Evolutionary conservation across 2,888 invertebrate species (phyloP), one percentile per base, ranked within the genome.

Genomic region (Argynnis bischoffii): DNA sequence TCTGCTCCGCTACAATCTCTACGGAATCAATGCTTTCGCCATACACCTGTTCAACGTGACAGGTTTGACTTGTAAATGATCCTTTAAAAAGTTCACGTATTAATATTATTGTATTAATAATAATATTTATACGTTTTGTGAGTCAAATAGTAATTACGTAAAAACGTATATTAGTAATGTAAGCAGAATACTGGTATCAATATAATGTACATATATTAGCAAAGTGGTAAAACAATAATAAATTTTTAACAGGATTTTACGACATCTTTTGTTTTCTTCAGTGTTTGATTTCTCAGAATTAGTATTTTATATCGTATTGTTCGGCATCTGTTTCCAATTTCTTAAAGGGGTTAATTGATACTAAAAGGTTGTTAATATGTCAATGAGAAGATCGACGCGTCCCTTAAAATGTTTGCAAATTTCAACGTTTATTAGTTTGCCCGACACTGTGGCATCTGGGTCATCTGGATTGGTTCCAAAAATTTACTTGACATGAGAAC

Each of bases 391-490:
- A 67, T 74, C 64, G 73, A 51, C 50, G 16, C 74, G 76, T 73
- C 77, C 78, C 74, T 75, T 70, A 68, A 74, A 72, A 72, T 75
- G 76, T 82, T 83, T 74, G 84, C 83, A 77, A 84, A 84, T 82
- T 79, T 80, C 81, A 79, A 79, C 81, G 80, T 80, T 84, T 81
- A 77, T 82, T 78, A 76, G 77, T 81, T 83, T 80, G 75, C 72
- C 74, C 77, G 74, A 81, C 78, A 79, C 81, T 77, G 76, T 75
- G 79, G 82, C 80, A 92, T 89, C 83, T 84, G 78, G 92, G 92
- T 88, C 91, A 85, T 79, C 87, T 92, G 92, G 91, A 91, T 76
- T 77, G 75, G 74, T 71, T 92, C 92, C 92, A 92, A 89, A 84
- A 84, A 79, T 80, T 81, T 71, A 53, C 76, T 79, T 84, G 80